Evolutionary conservation across 2,113 vertebrate genomes (phyloP).

Genomic region (Genyomyrus donnyi): DNA sequence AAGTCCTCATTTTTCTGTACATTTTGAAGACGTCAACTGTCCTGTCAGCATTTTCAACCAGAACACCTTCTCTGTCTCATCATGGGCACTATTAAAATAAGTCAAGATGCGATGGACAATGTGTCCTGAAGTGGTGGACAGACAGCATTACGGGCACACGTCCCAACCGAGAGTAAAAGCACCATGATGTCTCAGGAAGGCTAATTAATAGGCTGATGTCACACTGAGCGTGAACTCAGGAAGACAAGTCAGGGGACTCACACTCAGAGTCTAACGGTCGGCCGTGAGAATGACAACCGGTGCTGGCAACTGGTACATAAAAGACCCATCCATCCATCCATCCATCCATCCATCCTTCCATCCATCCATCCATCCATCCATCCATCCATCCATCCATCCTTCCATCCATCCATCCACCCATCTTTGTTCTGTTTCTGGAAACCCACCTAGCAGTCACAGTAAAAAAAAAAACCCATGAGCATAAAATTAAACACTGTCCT

Average conservation of each 20-base stretch:
- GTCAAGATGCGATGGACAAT: neutral
- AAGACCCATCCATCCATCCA: neutral
- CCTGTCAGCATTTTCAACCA: neutral
- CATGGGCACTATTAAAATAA: neutral
- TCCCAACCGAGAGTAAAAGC: neutral
- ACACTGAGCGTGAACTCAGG: neutral
- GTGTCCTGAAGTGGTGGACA: neutral
- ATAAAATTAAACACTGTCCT: neutral
- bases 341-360: neutral
- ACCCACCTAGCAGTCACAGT: neutral
- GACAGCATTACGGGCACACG: neutral
- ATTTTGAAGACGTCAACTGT: neutral
- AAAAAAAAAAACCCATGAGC: neutral
- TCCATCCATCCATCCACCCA: neutral
- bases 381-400: neutral
- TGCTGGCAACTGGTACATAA: neutral
- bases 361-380: too few relatives aligned
- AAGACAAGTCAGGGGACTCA: neutral
- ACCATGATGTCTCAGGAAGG: neutral
- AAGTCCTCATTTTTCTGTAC: neutral
- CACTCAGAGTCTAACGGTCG: neutral
- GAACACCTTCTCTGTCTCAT: neutral
- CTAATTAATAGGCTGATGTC: neutral
- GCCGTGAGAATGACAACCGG: neutral
- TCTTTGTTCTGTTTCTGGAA: neutral